Base-by-base conservation (phyloP, 1,140 invertebrate species). In the Heterodera carotae region DNA sequence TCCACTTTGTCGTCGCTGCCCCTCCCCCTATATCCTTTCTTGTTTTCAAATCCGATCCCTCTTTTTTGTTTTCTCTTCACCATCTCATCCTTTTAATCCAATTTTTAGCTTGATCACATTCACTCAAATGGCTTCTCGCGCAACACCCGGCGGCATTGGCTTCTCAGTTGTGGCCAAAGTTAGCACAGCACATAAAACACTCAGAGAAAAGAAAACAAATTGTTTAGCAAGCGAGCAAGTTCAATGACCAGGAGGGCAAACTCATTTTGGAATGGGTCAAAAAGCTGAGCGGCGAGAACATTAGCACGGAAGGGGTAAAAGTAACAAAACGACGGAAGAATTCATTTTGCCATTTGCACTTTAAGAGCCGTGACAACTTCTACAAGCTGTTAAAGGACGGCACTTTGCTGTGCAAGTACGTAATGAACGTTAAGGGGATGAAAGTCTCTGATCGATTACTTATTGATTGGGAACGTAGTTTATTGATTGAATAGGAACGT, bases 401-500 rank as follows among this genome's bases (percentile, higher is more conserved):
- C 27, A 84, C 84, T 18, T 79, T 88, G 8, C 82, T 88, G 22
- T 88, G 88, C 82, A 88, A 88, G 88, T 88, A 76, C 56, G 86
- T 84, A 25, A 6, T 29, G 31, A 70, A 5, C 12, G 5, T 56
- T 56, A 75, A 22, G 25, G n/a, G 8, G 22, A 22, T 59, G 48
- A 12, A 15, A 53, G 31, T 33, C 39, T 18, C 22, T 68, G 66
- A 68, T 33, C n/a, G n/a, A n/a, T n/a, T n/a, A n/a, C n/a, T n/a
- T n/a, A n/a, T n/a, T n/a, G n/a, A n/a, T n/a, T n/a, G n/a, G n/a
- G n/a, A n/a, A n/a, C n/a, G n/a, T n/a, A n/a, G n/a, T n/a, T n/a
- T n/a, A n/a, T n/a, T n/a, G n/a, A n/a, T n/a, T n/a, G n/a, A n/a
- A n/a, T n/a, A n/a, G n/a, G n/a, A n/a, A n/a, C n/a, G n/a, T n/a